Conservation (phyloP, 1,140 invertebrate species). For the Neoseiulus cucumeris region DNA sequence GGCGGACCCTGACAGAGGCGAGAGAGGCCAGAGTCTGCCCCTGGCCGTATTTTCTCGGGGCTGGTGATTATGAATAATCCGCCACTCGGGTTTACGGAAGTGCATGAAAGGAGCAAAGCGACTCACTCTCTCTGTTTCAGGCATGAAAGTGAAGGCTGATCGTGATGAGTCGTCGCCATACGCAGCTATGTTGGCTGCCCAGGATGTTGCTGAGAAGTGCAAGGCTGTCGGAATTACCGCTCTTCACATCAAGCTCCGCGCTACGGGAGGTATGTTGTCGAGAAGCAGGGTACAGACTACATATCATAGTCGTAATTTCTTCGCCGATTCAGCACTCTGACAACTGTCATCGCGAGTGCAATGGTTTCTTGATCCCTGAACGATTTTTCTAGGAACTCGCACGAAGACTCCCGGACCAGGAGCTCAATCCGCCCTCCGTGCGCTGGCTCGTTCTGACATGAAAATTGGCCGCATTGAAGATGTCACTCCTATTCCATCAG, state of each 20-base stretch:
- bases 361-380: too few species aligned
- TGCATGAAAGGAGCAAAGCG: too few species aligned
- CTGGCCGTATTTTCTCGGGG: too few species aligned
- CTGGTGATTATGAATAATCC: too few species aligned
- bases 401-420: slow-evolving; percentile 96
- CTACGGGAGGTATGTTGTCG: slow-evolving; percentile 66
- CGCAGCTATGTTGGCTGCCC: slow-evolving; percentile 99
- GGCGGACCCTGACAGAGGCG: too few species aligned
- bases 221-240: slow-evolving; percentile 90
- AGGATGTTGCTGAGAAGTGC: slow-evolving; percentile 98
- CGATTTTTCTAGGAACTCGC: slow-evolving; percentile 25
- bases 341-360: too few species aligned
- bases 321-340: too few species aligned
- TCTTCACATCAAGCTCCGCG: slow-evolving; percentile 90
- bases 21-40: too few species aligned
- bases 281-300: too few species aligned
- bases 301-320: too few species aligned
- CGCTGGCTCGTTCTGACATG: slow-evolving; percentile 94
- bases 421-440: too few species aligned
- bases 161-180: slow-evolving; percentile 98
- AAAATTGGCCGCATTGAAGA: slow-evolving; percentile 97
- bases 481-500: slow-evolving; percentile 97
- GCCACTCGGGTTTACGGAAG: too few species aligned
- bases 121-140: slow-evolving; percentile 25
- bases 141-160: slow-evolving; percentile 99